Evolutionary conservation across 2,113 vertebrate genomes (phyloP), one percentile per base, ranked within the genome.

Genomic region (mouse (Mus musculus)): DNA sequence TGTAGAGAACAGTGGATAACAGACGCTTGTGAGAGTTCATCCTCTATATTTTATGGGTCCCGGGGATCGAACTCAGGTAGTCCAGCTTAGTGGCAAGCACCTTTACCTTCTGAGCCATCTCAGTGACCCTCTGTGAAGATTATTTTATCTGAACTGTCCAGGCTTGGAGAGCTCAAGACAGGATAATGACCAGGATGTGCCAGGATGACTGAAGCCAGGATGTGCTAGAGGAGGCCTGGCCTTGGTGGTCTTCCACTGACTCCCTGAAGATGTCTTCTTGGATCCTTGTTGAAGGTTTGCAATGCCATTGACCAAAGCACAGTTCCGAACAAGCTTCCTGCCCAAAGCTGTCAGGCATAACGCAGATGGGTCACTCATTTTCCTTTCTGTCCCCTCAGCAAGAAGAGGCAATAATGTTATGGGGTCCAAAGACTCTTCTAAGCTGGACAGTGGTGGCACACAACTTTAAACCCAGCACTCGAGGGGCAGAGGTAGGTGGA

Each of bases 261-360:
- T 95, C 17, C 65, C 82, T 12, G 2, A 12, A 39, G 61, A 54
- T 28, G 7, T 1, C 14, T 49, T 36, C 46, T 6, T 10, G 39
- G 49, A 20, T 14, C 28, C 73, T 12, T 28, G 1, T 19, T 22
- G 85, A 67, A 42, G 61, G 49, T 14, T 39, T 10, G 9, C 49
- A 39, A 3, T 4, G 22, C 14, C 13, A 3, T 12, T 46, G 26
- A 33, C 82, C 59, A 42, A 49, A 11, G 28, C 77, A 73, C 67
- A 30, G 54, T 36, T 52, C 24, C 22, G 89, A 67, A 49, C 39
- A 46, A 7, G 24, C 9, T 19, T 33, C n/a, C 20, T 14, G 12
- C 0, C 1, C 4, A 75, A 88, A 69, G 24, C 12, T 14, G 2
- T 19, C 0, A 3, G 39, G 49, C 12, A 49, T 11, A 8, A 7